Percentiles rank a stretch among this genome's conserved stretches.
phyloP scores from a whole-genome alignment of 2,888 invertebrate genomes.

The Tipula confusa region DNA sequence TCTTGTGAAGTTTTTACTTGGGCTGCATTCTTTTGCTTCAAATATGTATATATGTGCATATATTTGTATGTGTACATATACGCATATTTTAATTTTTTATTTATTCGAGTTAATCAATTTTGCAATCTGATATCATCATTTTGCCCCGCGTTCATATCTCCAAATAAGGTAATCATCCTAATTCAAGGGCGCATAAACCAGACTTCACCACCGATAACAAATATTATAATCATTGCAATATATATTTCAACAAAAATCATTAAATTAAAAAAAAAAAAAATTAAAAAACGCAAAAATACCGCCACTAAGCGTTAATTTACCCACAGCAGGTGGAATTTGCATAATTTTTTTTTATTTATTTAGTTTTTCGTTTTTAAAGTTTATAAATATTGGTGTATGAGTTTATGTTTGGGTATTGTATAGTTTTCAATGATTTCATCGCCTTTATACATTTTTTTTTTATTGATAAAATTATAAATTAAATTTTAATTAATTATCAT shows the following conservation, averaged over 20 bases:
- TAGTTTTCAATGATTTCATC: background rate
- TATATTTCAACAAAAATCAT: background rate
- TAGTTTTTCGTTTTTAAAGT: background rate
- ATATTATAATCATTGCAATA: background rate
- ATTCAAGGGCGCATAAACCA: background rate
- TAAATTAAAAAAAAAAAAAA: background rate
- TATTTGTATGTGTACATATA: background rate
- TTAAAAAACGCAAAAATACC: background rate
- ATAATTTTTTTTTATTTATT: constrained; percentile 7
- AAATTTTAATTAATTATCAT: constrained; percentile 3
- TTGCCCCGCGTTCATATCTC: background rate
- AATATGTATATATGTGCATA: background rate
- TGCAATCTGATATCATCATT: constrained; percentile 20
- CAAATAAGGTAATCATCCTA: constrained; percentile 12
- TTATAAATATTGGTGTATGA: background rate
- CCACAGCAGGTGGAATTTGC: constrained; percentile 25
- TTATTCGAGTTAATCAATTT: background rate
- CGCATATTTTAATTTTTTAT: background rate
- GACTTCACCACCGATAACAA: background rate
- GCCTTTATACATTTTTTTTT: background rate
- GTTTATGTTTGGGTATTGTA: no score
- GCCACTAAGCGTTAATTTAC: background rate
- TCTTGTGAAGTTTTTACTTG: background rate
- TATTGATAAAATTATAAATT: background rate
- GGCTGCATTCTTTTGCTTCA: background rate